A percentile compares a stretch with the other conserved stretches of the same genome.
Evolutionary conservation across 2,888 invertebrate genomes (phyloP).

Genomic region (Spisula subtruncata): DNA sequence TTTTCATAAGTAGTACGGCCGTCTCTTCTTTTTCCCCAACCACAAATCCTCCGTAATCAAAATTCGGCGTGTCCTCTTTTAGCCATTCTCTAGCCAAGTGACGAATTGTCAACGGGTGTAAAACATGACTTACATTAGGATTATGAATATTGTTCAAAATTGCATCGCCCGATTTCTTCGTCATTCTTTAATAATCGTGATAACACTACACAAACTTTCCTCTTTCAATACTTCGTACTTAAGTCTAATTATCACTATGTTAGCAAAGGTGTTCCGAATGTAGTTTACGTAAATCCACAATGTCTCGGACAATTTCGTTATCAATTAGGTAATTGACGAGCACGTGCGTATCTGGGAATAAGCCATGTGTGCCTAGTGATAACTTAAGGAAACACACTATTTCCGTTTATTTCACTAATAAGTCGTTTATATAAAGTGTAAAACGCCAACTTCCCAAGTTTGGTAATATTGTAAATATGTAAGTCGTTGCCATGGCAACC

Average conservation of each 20-base stretch:
- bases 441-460: too few relatives aligned
- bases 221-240: neutral
- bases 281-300: neutral
- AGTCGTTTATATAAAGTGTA: too few relatives aligned
- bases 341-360: too few relatives aligned
- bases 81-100: constrained; percentile 85
- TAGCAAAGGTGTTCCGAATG: neutral
- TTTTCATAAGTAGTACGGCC: constrained; percentile 84
- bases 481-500: too few relatives aligned
- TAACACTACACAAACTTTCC: neutral
- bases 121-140: constrained; percentile 76
- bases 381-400: too few relatives aligned
- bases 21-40: constrained; percentile 86
- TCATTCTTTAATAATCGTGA: constrained; percentile 36
- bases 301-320: neutral
- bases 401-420: too few relatives aligned
- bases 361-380: too few relatives aligned
- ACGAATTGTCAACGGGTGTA: constrained; percentile 86
- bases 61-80: constrained; percentile 86
- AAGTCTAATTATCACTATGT: neutral
- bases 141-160: constrained; percentile 72
- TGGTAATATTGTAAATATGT: too few relatives aligned
- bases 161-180: constrained; percentile 46
- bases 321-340: too few relatives aligned
- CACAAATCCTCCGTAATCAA: constrained; percentile 87